Evolutionary conservation across 1,140 invertebrate species (phyloP), one percentile per base, ranked within the genome.

Genomic region (Bilobella aurantiaca): DNA sequence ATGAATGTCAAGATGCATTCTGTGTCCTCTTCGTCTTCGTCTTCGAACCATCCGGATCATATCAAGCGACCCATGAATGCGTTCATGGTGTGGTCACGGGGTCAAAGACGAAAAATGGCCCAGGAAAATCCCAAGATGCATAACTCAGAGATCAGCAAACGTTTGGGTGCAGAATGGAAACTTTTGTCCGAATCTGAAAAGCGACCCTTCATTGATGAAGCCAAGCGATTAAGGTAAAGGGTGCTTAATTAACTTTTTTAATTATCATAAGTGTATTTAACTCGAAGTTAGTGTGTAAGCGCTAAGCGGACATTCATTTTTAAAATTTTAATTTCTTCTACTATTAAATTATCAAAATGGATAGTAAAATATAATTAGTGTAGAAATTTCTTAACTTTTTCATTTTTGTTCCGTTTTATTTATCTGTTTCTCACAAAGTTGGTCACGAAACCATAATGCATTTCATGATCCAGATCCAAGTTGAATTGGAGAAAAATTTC

Each of bases 161-260:
- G 96, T 27, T 81, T 99, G 23, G 96, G 97, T 1, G 93, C 94
- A 34, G 96, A 99, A 76, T 99, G 96, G 96, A 99, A 99, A 79
- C 82, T 96, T 49, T 82, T 99, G 23, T 90, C 87, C 31, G 96
- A 99, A 76, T 80, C 87, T 0, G 95, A 99, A 74, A 99, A 99
- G 77, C 80, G 96, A 65, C 96, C 74, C 1, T 75, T 75, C 58
- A 75, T 75, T 67, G 73, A 75, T 60, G 74, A 75, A 72, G 74
- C 74, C 3, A 75, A 74, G 62, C 60, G 73, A 25, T 59, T 75
- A 29, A 70, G 73, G 73, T 74, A 74, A 53, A 34, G 0, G 77
- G 16, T 12, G 31, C 12, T 12, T 56, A n/a, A 14, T 56, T 8
- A 56, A 14, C 5, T n/a, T n/a, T 8, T 14, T 56, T 56, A 56